These are phyloP conservation scores for Drosophila guanche DNA, from an alignment of 1,140 invertebrate species.

Conservation along the genomic window DNA sequence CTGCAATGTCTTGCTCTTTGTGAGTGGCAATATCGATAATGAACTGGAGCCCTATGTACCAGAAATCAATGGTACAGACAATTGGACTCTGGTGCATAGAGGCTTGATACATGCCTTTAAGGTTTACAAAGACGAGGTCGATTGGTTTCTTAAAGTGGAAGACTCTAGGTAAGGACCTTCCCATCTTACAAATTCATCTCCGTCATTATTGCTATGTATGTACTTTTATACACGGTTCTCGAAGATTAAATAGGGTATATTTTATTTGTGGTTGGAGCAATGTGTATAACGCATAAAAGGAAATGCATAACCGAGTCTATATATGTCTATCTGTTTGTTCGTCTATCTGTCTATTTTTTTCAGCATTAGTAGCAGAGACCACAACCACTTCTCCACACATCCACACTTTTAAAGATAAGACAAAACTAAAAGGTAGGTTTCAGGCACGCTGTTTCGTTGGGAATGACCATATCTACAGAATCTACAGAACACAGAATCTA, in stretches of 20 bases:
- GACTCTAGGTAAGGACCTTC: constrained; percentile 43
- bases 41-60: constrained; percentile 51
- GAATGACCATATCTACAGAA: too few relatives aligned
- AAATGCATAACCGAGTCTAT: constrained; percentile 37
- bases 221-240: too few relatives aligned
- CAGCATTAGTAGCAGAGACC: too few relatives aligned
- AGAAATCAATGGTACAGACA: constrained; percentile 31
- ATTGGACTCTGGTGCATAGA: constrained; percentile 37
- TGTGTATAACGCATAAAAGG: background rate
- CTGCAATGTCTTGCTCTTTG: constrained; percentile 48
- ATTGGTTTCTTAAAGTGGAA: constrained; percentile 53
- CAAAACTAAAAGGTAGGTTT: too few relatives aligned
- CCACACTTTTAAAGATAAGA: too few relatives aligned
- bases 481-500: too few relatives aligned
- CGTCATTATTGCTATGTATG: too few relatives aligned
- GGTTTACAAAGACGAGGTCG: constrained; percentile 23
- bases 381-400: too few relatives aligned
- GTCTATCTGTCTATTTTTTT: constrained; percentile 59
- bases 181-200: background rate
- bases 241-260: background rate
- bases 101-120: constrained; percentile 35
- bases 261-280: constrained; percentile 40
- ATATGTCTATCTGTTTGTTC: constrained; percentile 43
- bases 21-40: constrained; percentile 31
- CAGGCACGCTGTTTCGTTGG: too few relatives aligned